phyloP scores from a whole-genome alignment of 2,113 vertebrate species.

The Oryzias curvinotus region DNA sequence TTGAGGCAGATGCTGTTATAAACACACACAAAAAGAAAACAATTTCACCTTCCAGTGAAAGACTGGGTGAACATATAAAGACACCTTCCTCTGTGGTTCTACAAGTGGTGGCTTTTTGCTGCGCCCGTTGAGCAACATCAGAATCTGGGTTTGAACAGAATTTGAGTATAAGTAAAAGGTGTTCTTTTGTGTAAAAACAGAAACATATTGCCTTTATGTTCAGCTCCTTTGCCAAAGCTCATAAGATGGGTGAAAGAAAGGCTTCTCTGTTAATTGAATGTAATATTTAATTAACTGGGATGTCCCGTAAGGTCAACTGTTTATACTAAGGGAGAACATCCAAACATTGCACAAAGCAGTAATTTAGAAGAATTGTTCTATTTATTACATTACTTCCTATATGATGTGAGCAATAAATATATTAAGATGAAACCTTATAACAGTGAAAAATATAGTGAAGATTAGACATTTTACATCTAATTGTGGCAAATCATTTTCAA shows the following conservation, averaged over 20 bases:
- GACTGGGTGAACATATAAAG: too few relatives aligned
- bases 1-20: too few relatives aligned
- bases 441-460: too few relatives aligned
- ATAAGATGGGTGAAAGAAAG: constrained; percentile 55
- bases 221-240: constrained; percentile 41
- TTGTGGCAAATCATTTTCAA: constrained; percentile 33
- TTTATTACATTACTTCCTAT: too few relatives aligned
- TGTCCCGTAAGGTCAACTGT: constrained; percentile 55
- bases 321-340: constrained; percentile 19
- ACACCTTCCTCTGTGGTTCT: too few relatives aligned
- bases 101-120: constrained; percentile 1
- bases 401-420: constrained; percentile 16
- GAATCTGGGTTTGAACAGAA: background rate
- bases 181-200: constrained; percentile 27
- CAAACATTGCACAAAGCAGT: constrained; percentile 26
- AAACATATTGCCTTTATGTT: constrained; percentile 27
- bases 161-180: constrained; percentile 30
- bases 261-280: constrained; percentile 65
- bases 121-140: background rate
- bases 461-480: constrained; percentile 15
- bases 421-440: too few relatives aligned
- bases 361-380: background rate
- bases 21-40: too few relatives aligned
- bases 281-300: constrained; percentile 63
- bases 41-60: too few relatives aligned